Base-by-base conservation (phyloP, 1,140 invertebrate species). In the Stenopsyche tienmushanensis region DNA sequence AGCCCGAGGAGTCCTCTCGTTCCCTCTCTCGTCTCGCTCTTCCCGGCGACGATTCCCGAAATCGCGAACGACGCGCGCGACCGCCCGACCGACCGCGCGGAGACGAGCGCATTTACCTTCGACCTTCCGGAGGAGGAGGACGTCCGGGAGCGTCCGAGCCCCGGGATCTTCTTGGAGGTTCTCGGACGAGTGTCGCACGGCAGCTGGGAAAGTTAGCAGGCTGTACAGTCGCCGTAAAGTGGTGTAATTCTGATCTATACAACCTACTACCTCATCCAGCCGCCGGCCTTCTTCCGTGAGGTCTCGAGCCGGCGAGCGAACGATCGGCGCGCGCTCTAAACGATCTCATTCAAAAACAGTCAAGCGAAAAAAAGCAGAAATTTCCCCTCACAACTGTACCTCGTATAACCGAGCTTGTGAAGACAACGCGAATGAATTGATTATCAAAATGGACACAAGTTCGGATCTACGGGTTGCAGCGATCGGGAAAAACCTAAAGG, bases 201-300 rank as follows among this genome's bases (percentile, higher is more conserved):
- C 72, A 72, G 72, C 83, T 75, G 77, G 84, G 85, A 88, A 88
- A 87, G 86, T 86, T 87, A 88, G 86, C 85, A 87, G 84, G 85
- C 83, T 86, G 85, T 85, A 88, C 85, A 88, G 86, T 87, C 84
- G 82, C 81, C 84, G 77, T 77, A 78, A 75, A 79, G 74, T 77
- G 78, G 73, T 86, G 84, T 86, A 85, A 82, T 86, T 81, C 84
- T 83, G 71, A 86, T 87, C 86, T 87, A 87, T 88, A 88, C 86
- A 88, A 88, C 85, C 85, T 86, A 88, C 86, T 88, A 88, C 86
- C 86, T 88, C 86, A 87, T 78, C 80, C 78, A 78, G 81, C 68
- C 72, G 24, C 29, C 26, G 62, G 60, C 39, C 18, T 23, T 47
- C 23, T 25, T 50, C 47, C 13, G 3, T 50, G 39, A 3, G 24